Evolutionary conservation across 2,888 invertebrate genomes (phyloP).

Genomic region (Trichopria drosophilae): DNA sequence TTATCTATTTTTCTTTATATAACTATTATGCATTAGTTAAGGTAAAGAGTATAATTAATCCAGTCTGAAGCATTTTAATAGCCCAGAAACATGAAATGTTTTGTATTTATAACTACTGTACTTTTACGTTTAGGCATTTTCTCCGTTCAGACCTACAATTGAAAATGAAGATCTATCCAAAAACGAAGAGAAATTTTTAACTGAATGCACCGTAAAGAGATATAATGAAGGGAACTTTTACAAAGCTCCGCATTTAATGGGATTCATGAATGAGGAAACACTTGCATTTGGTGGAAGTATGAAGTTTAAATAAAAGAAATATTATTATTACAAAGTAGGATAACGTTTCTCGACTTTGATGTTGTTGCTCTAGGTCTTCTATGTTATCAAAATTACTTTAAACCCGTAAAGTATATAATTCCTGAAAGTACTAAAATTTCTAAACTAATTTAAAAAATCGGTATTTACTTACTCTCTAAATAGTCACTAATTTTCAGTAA

Average conservation of each 20-base stretch:
- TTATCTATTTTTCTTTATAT: too few species aligned
- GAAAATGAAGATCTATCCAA: slow-evolving; percentile 56
- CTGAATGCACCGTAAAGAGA: slow-evolving; percentile 57
- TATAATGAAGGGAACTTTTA: slow-evolving; percentile 58
- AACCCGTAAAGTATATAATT: too few species aligned
- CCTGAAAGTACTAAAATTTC: too few species aligned
- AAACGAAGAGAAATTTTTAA: slow-evolving; percentile 60
- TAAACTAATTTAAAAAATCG: not conserved
- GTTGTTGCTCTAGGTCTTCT: too few species aligned
- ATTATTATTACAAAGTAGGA: too few species aligned
- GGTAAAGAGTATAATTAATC: too few species aligned
- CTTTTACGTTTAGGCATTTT: slow-evolving; percentile 4
- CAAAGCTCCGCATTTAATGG: slow-evolving; percentile 61
- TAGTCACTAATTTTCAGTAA: not conserved
- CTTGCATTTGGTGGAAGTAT: slow-evolving; percentile 32
- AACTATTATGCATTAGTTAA: too few species aligned
- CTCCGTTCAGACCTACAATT: slow-evolving; percentile 60
- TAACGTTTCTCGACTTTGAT: too few species aligned
- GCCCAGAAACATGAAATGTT: too few species aligned
- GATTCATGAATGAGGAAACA: slow-evolving; percentile 53
- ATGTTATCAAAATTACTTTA: too few species aligned
- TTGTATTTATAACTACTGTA: slow-evolving; percentile 6
- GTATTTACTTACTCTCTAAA: not conserved
- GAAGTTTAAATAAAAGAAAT: not conserved
- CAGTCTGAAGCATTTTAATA: too few species aligned